Evolutionary conservation across 2,888 invertebrate species (phyloP).

Genomic region (Cosmorhoe ocellata): DNA sequence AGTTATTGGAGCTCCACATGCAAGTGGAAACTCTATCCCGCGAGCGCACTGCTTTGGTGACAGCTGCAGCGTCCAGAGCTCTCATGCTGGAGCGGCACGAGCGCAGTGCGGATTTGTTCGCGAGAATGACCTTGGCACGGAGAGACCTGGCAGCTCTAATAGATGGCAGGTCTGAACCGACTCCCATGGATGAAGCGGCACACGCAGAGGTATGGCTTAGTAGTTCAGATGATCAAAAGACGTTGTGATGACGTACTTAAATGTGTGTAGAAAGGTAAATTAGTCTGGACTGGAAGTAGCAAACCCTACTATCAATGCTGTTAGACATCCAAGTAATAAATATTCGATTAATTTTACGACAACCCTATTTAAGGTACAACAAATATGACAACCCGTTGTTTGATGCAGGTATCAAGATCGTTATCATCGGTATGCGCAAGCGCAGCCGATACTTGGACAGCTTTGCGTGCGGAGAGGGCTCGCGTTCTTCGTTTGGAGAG

Average conservation of each 20-base stretch:
- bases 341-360: too few relatives aligned
- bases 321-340: too few relatives aligned
- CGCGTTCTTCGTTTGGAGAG: conserved; percentile 68
- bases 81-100: conserved; percentile 75
- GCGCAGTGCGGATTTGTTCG: conserved; percentile 65
- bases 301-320: too few relatives aligned
- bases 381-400: background rate
- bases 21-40: conserved; percentile 64
- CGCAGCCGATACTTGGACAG: conserved; percentile 69
- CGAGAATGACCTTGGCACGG: conserved; percentile 57
- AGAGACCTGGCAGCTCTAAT: conserved; percentile 56
- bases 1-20: conserved; percentile 67
- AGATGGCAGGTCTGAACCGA: conserved; percentile 47
- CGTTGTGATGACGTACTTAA: too few relatives aligned
- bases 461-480: conserved; percentile 64
- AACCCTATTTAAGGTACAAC: too few relatives aligned
- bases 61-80: conserved; percentile 66
- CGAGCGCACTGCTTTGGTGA: conserved; percentile 63
- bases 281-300: too few relatives aligned
- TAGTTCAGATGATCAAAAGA: background rate
- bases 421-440: conserved; percentile 59
- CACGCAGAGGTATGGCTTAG: conserved; percentile 46
- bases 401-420: conserved; percentile 56
- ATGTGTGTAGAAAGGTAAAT: too few relatives aligned
- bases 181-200: conserved; percentile 40